These are phyloP conservation scores for Saccopteryx bilineata DNA, from an alignment of 2,113 vertebrate species.

Conservation along the genomic window DNA sequence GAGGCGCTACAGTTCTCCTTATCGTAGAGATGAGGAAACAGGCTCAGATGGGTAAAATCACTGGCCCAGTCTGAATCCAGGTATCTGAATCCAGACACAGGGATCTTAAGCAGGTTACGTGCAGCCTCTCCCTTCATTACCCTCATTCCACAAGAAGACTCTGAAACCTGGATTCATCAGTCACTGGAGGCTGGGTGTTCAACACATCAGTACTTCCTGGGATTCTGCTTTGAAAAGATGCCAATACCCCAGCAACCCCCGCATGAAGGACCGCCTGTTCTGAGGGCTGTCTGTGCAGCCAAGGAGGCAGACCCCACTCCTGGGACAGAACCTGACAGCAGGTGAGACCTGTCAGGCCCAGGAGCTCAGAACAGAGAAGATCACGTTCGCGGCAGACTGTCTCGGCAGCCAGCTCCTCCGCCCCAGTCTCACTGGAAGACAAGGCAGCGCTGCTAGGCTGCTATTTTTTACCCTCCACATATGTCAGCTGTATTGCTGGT, in stretches of 20 bases:
- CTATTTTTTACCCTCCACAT: constrained; percentile 75
- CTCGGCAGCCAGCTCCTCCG: constrained; percentile 10
- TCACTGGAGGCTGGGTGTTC: not conserved
- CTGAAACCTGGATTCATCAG: not conserved
- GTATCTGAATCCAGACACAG: not conserved
- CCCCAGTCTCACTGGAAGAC: constrained; percentile 35
- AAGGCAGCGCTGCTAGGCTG: constrained; percentile 15
- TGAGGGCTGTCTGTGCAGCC: not conserved
- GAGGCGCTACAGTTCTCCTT: not conserved
- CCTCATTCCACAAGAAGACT: not conserved
- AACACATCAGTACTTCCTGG: not conserved
- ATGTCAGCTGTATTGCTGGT: constrained; percentile 15
- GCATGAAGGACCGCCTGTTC: not conserved
- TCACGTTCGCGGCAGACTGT: not conserved
- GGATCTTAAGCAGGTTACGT: not conserved
- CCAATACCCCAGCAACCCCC: not conserved
- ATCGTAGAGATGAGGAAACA: constrained; percentile 22
- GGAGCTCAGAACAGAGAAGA: not conserved
- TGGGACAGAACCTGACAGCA: not conserved
- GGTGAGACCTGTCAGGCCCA: not conserved
- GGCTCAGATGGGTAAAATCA: not conserved
- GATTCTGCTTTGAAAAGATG: not conserved
- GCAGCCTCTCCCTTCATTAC: not conserved
- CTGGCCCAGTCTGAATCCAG: not conserved
- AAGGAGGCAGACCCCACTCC: not conserved